phyloP scores from a whole-genome alignment of 2,113 vertebrate genomes.

The Chloroceryle aenea region DNA sequence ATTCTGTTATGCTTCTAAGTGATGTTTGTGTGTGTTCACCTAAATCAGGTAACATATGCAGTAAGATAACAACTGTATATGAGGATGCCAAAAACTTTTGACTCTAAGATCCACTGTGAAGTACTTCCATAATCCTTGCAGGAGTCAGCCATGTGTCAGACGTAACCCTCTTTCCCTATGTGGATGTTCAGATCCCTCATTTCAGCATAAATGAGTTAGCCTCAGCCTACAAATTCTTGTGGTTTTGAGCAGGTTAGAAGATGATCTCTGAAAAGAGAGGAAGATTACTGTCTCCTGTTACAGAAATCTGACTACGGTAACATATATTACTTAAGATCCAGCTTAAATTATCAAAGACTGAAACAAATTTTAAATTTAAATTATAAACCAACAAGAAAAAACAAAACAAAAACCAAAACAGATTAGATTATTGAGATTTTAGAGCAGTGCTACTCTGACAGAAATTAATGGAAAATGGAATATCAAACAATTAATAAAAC shows the following conservation, averaged over 20 bases:
- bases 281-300: not conserved
- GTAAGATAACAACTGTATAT: not conserved
- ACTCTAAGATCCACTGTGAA: not conserved
- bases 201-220: not conserved
- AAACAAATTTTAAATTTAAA: constrained; percentile 23
- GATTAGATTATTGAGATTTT: constrained; percentile 22
- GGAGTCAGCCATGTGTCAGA: not conserved
- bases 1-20: not conserved
- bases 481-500: constrained; percentile 17
- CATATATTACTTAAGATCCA: not conserved
- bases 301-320: not conserved
- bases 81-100: not conserved
- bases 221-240: not conserved
- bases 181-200: not conserved
- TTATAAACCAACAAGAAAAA: not conserved
- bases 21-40: not conserved
- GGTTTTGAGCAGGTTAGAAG: not conserved
- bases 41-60: not conserved
- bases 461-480: constrained; percentile 11
- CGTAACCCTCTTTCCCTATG: not conserved
- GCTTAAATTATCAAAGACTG: constrained; percentile 23
- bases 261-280: not conserved
- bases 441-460: not conserved
- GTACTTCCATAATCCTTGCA: not conserved
- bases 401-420: not conserved